Conservation (phyloP, 2,797 vertebrate genomes). For the Spondyliosoma cantharus region DNA sequence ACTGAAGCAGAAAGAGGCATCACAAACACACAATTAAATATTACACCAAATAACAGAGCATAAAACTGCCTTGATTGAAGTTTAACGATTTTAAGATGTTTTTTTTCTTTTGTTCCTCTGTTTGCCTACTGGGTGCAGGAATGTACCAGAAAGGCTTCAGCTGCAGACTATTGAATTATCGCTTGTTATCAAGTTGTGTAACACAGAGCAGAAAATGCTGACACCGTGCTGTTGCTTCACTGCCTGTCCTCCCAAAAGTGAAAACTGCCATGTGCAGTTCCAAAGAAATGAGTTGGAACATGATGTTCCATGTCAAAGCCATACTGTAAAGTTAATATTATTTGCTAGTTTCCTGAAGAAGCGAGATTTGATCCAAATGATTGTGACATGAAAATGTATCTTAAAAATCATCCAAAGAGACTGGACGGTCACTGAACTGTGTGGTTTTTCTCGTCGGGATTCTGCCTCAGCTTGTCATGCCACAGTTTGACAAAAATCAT, state of each 20-base stretch:
- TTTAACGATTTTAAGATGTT: background rate
- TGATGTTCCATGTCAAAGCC: background rate
- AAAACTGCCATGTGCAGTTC: conserved; percentile 8
- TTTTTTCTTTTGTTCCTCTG: background rate
- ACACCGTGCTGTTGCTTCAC: conserved; percentile 35
- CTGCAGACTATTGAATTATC: conserved; percentile 42
- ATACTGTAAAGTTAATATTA: background rate
- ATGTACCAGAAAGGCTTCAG: background rate
- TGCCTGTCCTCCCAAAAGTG: background rate
- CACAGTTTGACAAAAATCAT: conserved; percentile 53
- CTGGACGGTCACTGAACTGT: background rate
- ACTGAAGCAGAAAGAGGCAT: background rate
- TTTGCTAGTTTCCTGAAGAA: background rate
- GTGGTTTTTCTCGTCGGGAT: background rate
- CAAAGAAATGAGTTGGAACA: background rate
- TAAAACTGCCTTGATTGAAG: background rate
- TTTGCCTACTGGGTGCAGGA: background rate
- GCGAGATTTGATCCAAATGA: background rate
- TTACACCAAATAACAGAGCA: background rate
- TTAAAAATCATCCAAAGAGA: background rate
- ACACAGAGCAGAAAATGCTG: conserved; percentile 49
- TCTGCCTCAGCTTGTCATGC: conserved; percentile 26
- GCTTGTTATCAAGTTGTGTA: conserved; percentile 57
- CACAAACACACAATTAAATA: conserved; percentile 6
- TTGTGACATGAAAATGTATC: background rate